phyloP scores from a whole-genome alignment of 2,888 invertebrate species.

The Rapana venosa region DNA sequence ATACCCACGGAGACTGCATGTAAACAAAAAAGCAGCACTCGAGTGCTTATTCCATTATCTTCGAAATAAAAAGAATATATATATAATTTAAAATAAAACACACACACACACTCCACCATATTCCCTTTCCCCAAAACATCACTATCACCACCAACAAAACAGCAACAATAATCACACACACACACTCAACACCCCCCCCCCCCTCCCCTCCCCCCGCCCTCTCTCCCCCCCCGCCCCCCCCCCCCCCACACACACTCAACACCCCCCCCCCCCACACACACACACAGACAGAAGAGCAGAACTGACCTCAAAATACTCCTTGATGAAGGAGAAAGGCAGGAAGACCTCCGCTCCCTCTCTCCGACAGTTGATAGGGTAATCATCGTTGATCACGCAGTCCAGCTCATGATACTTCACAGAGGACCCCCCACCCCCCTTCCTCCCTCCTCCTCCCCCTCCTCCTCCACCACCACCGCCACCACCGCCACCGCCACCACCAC shows the following conservation, averaged over 20 bases:
- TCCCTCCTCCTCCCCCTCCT: constrained; percentile 2
- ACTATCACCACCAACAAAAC: constrained; percentile 85
- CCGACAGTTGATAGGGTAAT: constrained; percentile 88
- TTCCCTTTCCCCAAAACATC: constrained; percentile 90
- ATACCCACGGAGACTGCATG: too few relatives aligned
- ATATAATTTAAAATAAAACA: too few relatives aligned
- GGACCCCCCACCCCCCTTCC: not conserved
- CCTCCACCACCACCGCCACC: not conserved
- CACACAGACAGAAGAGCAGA: not conserved
- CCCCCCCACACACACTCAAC: not conserved
- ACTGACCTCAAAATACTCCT: constrained; percentile 93
- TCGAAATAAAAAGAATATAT: too few relatives aligned
- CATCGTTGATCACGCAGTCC: constrained; percentile 90
- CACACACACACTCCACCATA: constrained; percentile 28
- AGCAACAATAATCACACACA: not conserved
- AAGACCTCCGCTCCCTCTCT: constrained; percentile 91
- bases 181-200: not conserved
- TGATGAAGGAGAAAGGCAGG: constrained; percentile 90
- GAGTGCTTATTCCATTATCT: too few relatives aligned
- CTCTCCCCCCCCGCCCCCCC: too few relatives aligned
- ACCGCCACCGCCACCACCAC: not conserved
- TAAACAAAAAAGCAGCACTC: too few relatives aligned
- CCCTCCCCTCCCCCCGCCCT: too few relatives aligned
- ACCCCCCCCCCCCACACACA: constrained; percentile 1
- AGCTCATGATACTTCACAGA: constrained; percentile 53